phyloP scores from a whole-genome alignment of 1,140 invertebrate species.

The Octopus bimaculoides region DNA sequence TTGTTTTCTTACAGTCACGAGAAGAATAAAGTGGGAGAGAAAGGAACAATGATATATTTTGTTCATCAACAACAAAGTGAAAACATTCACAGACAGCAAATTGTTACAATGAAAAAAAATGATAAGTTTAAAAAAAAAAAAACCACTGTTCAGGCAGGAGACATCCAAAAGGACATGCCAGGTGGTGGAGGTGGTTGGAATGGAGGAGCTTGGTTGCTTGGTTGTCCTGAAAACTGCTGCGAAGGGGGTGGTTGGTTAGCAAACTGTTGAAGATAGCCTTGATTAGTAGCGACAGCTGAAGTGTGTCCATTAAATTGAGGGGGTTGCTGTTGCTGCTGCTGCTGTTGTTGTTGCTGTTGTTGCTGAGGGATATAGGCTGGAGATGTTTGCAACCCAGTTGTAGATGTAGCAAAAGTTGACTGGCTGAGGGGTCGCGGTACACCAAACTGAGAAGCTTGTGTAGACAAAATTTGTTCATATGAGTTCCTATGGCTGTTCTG shows the following conservation, averaged over 20 bases:
- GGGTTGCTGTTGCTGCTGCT: not conserved
- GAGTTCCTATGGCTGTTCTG: not conserved
- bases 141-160: not conserved
- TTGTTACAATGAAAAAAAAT: too few species aligned
- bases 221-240: not conserved
- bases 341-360: not conserved
- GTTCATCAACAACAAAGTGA: too few species aligned
- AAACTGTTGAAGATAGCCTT: not conserved
- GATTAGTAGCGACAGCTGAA: not conserved
- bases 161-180: conserved; percentile 4
- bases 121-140: too few species aligned
- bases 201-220: not conserved
- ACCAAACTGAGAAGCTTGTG: conserved; percentile 6
- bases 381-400: not conserved
- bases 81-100: too few species aligned
- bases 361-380: not conserved
- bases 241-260: conserved; percentile 8
- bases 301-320: conserved; percentile 3
- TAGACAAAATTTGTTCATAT: conserved; percentile 1
- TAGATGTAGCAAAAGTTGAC: not conserved
- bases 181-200: not conserved
- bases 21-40: too few species aligned
- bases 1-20: too few species aligned
- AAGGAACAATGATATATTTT: too few species aligned
- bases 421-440: not conserved